Percentiles rank a stretch among this genome's conserved stretches.
Evolutionary conservation across 2,797 vertebrate species (phyloP).

Genomic region (Sebastes variabilis): DNA sequence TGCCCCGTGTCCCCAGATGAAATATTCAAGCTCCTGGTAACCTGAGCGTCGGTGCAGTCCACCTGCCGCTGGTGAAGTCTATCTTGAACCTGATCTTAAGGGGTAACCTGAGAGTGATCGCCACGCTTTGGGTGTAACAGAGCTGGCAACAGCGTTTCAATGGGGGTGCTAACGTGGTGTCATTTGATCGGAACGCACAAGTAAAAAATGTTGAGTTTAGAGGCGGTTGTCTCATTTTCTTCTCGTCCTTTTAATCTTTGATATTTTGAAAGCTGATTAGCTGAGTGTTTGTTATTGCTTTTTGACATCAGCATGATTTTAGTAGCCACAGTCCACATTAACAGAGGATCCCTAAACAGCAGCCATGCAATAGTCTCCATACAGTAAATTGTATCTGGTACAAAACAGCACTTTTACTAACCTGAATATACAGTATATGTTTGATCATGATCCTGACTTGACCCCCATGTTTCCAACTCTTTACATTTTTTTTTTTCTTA

Average conservation of each 20-base stretch:
- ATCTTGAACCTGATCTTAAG: slow-evolving; percentile 63
- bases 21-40: slow-evolving; percentile 77
- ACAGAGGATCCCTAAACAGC: not conserved
- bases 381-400: too few relatives aligned
- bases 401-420: not conserved
- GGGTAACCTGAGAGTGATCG: slow-evolving; percentile 64
- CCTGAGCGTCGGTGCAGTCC: slow-evolving; percentile 37
- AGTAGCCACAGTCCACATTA: not conserved
- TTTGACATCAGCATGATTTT: not conserved
- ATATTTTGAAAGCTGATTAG: not conserved
- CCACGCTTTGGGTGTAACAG: slow-evolving; percentile 56
- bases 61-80: slow-evolving; percentile 49
- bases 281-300: not conserved
- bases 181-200: slow-evolving; percentile 18
- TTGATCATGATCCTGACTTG: not conserved
- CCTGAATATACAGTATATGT: not conserved
- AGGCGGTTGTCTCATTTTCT: not conserved
- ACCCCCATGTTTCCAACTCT: not conserved
- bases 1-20: slow-evolving; percentile 55
- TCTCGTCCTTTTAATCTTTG: not conserved
- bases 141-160: slow-evolving; percentile 20
- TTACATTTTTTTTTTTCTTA: not conserved
- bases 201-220: slow-evolving; percentile 17
- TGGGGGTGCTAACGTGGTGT: not conserved
- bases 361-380: not conserved